phyloP scores from a whole-genome alignment of 1,140 invertebrate genomes.

The Drosophila simulans region DNA sequence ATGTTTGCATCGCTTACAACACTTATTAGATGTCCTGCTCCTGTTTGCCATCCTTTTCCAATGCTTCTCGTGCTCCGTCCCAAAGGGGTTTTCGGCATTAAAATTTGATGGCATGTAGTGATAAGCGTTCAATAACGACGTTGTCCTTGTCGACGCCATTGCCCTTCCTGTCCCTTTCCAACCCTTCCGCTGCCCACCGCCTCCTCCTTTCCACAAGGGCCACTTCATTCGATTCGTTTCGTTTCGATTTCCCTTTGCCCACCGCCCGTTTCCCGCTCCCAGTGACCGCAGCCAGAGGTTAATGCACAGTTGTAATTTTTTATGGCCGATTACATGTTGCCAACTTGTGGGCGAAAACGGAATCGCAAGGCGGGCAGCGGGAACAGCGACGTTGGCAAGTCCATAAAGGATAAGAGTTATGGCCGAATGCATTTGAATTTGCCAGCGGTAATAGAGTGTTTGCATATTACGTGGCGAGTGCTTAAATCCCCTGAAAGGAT shows the following conservation, averaged over 20 bases:
- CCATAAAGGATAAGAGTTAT: constrained; percentile 81
- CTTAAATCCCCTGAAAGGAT: constrained; percentile 26
- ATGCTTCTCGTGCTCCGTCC: constrained; percentile 33
- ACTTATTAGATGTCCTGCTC: constrained; percentile 70
- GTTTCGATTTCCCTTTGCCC: constrained; percentile 42
- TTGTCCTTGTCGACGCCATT: constrained; percentile 57
- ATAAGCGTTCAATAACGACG: constrained; percentile 76
- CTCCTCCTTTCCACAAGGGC: not conserved
- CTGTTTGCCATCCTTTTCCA: constrained; percentile 12
- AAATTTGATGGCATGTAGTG: constrained; percentile 83
- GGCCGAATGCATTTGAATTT: constrained; percentile 78
- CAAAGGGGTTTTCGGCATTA: constrained; percentile 80
- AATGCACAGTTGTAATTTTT: constrained; percentile 82
- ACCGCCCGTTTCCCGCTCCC: not conserved
- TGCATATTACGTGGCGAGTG: constrained; percentile 35
- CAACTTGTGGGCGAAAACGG: constrained; percentile 55
- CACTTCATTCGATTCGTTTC: constrained; percentile 57
- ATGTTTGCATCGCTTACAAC: constrained; percentile 82
- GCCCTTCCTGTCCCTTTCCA: constrained; percentile 2
- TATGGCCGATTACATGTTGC: constrained; percentile 80
- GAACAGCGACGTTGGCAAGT: constrained; percentile 21
- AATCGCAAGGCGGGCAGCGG: not conserved
- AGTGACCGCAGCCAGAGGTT: constrained; percentile 69
- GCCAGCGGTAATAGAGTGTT: constrained; percentile 58
- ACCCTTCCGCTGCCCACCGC: not conserved